Evolutionary conservation across 2,888 invertebrate genomes (phyloP).

Genomic region (Galeruca laticollis): DNA sequence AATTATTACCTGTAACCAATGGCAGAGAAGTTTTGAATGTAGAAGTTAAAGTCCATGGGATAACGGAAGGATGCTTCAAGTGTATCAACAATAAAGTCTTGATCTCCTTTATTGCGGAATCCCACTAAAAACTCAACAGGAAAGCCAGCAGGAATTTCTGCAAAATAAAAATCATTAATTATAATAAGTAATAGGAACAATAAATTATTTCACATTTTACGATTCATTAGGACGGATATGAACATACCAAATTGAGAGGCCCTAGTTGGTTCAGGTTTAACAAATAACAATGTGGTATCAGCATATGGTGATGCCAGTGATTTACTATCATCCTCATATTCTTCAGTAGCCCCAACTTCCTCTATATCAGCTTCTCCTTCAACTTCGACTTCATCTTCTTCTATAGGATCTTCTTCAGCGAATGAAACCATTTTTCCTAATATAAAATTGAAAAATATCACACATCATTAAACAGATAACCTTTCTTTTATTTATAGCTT

Average conservation of each 20-base stretch:
- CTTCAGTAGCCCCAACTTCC: conserved; percentile 72
- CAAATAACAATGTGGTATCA: conserved; percentile 91
- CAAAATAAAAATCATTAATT: conserved; percentile 53
- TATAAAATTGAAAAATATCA: conserved; percentile 22
- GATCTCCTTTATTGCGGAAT: conserved; percentile 93
- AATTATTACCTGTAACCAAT: conserved; percentile 80
- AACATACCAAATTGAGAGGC: conserved; percentile 75
- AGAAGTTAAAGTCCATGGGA: conserved; percentile 98
- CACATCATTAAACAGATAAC: neutral
- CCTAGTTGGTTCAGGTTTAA: conserved; percentile 78
- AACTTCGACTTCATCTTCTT: conserved; percentile 73
- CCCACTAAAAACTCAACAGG: conserved; percentile 96
- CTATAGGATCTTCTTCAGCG: conserved; percentile 78
- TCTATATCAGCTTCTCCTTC: conserved; percentile 80
- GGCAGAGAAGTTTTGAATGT: conserved; percentile 98
- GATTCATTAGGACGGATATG: neutral
- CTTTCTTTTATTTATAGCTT: conserved; percentile 9
- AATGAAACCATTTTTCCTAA: conserved; percentile 70
- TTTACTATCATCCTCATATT: conserved; percentile 76
- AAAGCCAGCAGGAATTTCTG: conserved; percentile 92
- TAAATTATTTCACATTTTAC: conserved; percentile 5
- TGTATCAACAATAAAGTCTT: conserved; percentile 91
- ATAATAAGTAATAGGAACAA: neutral
- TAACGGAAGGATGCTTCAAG: conserved; percentile 98
- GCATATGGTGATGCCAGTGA: conserved; percentile 88